These are phyloP conservation scores for Saccostrea echinata DNA, from an alignment of 1,140 invertebrate genomes.

Conservation along the genomic window DNA sequence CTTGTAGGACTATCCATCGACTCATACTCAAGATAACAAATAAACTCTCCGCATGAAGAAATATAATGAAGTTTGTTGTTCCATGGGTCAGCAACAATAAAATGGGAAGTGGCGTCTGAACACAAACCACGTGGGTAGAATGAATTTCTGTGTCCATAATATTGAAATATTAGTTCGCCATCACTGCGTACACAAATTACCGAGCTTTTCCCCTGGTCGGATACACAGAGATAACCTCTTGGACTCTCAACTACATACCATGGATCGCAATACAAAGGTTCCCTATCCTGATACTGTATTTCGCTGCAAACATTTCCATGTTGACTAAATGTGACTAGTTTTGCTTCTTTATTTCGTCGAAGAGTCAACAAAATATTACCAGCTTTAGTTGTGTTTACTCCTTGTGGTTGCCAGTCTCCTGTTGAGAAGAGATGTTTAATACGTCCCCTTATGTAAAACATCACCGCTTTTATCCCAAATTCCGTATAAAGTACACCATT, in stretches of 20 bases:
- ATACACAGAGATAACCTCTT: neutral
- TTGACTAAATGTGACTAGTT: neutral
- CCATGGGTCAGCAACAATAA: neutral
- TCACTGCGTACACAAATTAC: neutral
- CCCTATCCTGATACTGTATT: neutral
- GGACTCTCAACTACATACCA: conserved; percentile 4
- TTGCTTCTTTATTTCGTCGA: neutral
- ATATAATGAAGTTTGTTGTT: conserved; percentile 2
- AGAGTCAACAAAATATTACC: conserved; percentile 10
- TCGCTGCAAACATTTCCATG: neutral
- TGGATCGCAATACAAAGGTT: neutral
- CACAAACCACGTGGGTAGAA: conserved; percentile 11
- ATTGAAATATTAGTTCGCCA: conserved; percentile 1
- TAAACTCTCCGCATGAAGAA: neutral
- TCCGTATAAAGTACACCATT: conserved; percentile 28
- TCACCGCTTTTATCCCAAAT: neutral
- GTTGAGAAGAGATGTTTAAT: conserved; percentile 6
- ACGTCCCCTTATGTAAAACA: neutral
- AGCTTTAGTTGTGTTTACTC: neutral
- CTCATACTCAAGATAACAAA: conserved; percentile 12
- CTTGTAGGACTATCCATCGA: conserved; percentile 5
- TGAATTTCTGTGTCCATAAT: neutral
- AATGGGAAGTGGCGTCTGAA: neutral
- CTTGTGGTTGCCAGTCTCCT: conserved; percentile 1
- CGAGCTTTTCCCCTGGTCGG: neutral